A percentile compares a stretch with the other conserved stretches of the same genome.
Conservation (phyloP, 2,113 vertebrate species). For the Tachysurus fulvidraco region DNA sequence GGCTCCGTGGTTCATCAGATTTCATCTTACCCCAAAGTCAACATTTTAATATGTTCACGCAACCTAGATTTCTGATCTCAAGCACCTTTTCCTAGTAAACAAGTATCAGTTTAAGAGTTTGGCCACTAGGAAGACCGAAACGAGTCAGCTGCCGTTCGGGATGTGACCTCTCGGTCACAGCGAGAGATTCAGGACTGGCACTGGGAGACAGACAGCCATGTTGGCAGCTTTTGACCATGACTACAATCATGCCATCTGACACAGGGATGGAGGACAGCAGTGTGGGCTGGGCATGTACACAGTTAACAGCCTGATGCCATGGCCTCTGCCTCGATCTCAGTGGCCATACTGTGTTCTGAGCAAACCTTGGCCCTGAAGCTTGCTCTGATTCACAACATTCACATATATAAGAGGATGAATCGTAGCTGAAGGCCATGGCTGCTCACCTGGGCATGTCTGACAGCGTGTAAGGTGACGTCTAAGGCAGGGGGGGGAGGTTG, state of each 20-base stretch:
- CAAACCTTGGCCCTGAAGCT: conserved; percentile 23
- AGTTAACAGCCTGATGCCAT: conserved; percentile 44
- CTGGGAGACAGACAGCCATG: conserved; percentile 53
- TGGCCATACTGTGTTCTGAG: conserved; percentile 38
- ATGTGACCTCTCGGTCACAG: conserved; percentile 55
- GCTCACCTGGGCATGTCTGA: conserved; percentile 31
- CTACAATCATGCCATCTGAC: conserved; percentile 49
- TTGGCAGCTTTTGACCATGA: conserved; percentile 50
- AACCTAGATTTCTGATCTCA: conserved; percentile 30
- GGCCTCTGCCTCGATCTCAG: conserved; percentile 40
- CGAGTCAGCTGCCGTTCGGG: conserved; percentile 52
- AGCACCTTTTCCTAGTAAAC: conserved; percentile 1
- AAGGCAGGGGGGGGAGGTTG: background rate
- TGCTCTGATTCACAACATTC: conserved; percentile 23
- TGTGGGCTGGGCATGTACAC: conserved; percentile 55
- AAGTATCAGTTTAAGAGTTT: background rate
- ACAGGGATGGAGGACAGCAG: conserved; percentile 50
- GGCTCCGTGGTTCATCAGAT: conserved; percentile 32
- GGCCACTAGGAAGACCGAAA: background rate
- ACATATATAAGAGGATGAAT: conserved; percentile 22
- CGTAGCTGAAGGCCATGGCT: conserved; percentile 9
- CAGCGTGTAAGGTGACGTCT: conserved; percentile 22
- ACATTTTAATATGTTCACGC: conserved; percentile 34
- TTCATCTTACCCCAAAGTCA: conserved; percentile 36
- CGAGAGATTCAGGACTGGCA: conserved; percentile 46